A percentile compares a stretch with the other conserved stretches of the same genome.
These are phyloP conservation scores for Diploscapter pachys DNA, from an alignment of 1,140 invertebrate species.

Conservation along the genomic window DNA sequence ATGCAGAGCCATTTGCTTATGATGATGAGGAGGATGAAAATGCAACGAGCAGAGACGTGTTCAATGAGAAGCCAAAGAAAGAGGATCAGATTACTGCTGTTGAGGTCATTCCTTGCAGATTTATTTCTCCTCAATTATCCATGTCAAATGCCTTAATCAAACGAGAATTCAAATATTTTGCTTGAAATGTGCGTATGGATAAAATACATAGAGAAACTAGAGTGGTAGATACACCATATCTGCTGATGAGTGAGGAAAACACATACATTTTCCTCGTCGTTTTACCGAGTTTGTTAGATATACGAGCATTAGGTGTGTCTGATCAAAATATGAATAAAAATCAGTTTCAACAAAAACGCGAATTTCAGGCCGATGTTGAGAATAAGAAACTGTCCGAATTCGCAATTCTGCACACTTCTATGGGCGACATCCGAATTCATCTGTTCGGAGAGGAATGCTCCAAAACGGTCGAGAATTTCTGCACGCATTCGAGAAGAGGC, in stretches of 20 bases:
- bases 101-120: slow-evolving; percentile 66
- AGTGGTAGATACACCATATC: slow-evolving; percentile 61
- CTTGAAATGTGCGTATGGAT: no score
- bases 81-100: slow-evolving; percentile 96
- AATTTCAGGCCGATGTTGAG: slow-evolving; percentile 35
- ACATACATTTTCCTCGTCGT: neutral
- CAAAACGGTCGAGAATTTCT: slow-evolving; percentile 95
- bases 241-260: slow-evolving; percentile 24
- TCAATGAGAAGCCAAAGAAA: slow-evolving; percentile 97
- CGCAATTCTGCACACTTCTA: slow-evolving; percentile 80
- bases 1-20: slow-evolving; percentile 58
- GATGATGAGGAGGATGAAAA: slow-evolving; percentile 70
- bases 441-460: slow-evolving; percentile 89
- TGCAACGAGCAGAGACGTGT: slow-evolving; percentile 83
- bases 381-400: slow-evolving; percentile 21
- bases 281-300: neutral
- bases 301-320: neutral
- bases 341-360: neutral
- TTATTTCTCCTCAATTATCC: slow-evolving; percentile 4
- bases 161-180: no score
- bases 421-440: slow-evolving; percentile 88
- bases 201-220: slow-evolving; percentile 61
- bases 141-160: no score
- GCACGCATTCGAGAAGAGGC: slow-evolving; percentile 88
- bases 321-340: no score